Percentiles rank a stretch among this genome's conserved stretches.
phyloP scores from a whole-genome alignment of 1,140 invertebrate genomes.

The Onthophagus taurus region DNA sequence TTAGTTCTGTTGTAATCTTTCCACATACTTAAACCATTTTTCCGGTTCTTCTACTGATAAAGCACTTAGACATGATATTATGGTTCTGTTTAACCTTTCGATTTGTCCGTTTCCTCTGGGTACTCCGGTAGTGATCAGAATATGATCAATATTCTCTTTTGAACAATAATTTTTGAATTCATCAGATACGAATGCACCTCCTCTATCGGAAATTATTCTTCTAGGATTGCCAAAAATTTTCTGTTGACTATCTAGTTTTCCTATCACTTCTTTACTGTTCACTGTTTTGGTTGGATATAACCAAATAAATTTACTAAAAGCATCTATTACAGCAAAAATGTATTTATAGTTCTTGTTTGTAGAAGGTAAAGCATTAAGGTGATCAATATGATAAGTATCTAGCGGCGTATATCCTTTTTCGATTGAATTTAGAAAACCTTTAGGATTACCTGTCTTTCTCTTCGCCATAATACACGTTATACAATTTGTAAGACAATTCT shows the following conservation, averaged over 20 bases:
- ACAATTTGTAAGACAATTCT: background rate
- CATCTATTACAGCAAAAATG: slow-evolving; percentile 22
- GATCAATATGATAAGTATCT: slow-evolving; percentile 9
- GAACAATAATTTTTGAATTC: slow-evolving; percentile 23
- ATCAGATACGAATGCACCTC: slow-evolving; percentile 19
- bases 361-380: slow-evolving; percentile 18
- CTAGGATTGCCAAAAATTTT: slow-evolving; percentile 14
- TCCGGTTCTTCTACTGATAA: too few species aligned
- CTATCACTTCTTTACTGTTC: background rate
- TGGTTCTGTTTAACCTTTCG: slow-evolving; percentile 12
- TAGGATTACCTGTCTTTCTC: background rate
- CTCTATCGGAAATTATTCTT: slow-evolving; percentile 22
- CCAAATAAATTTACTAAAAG: slow-evolving; percentile 29
- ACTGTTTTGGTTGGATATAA: slow-evolving; percentile 10
- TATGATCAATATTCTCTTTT: slow-evolving; percentile 18
- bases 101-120: slow-evolving; percentile 25
- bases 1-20: too few species aligned
- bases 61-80: too few species aligned
- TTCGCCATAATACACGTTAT: slow-evolving; percentile 4
- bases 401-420: background rate
- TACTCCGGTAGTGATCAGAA: slow-evolving; percentile 18
- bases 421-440: slow-evolving; percentile 3
- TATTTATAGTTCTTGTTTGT: slow-evolving; percentile 19
- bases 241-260: background rate
- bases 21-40: too few species aligned